Base-by-base conservation (phyloP, 2,888 invertebrate genomes). In the Luperina testacea region DNA sequence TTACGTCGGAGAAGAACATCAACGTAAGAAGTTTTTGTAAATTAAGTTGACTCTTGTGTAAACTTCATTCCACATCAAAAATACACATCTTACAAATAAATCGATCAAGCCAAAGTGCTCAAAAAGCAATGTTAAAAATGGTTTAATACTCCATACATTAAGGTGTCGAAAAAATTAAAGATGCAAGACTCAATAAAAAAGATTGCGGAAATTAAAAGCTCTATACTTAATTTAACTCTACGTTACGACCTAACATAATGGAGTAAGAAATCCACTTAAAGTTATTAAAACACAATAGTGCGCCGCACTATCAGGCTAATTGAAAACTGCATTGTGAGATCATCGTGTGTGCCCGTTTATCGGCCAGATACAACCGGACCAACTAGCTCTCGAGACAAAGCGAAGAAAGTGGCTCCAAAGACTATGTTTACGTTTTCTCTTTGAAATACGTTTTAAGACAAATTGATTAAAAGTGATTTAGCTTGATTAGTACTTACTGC, bases 241-340 rank as follows among this genome's bases (percentile, higher is more conserved):
- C 15, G 38, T 75, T 63, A 70, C 45, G 72, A 53, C 42, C 76
- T 24, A 72, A 76, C 86, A 88, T 92, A 92, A 92, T 92, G 86
- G 88, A 93, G 92, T 93, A 92, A 93, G 92, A 92, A 92, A 91
- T 93, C 92, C 94, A 95, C 94, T 96, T 93, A 93, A 91, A 93
- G 92, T 94, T 95, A 95, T 95, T 95, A 95, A 95, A 95, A 94
- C 92, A 93, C 94, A 94, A 95, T 93, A 94, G 93, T 92, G 86
- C 88, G 90, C 88, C 88, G 87, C 81, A 24, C 93, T 93, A 94
- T 95, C 93, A 93, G 88, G 90, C 91, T 95, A 95, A 95, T 95
- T 95, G 95, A 94, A 95, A 95, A 94, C 91, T 93, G 93, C 93
- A 93, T 91, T 93, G 92, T 92, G 89, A 91, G 85, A 81, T 78